Conservation (phyloP, 2,888 invertebrate species). For the Sesia bembeciformis region DNA sequence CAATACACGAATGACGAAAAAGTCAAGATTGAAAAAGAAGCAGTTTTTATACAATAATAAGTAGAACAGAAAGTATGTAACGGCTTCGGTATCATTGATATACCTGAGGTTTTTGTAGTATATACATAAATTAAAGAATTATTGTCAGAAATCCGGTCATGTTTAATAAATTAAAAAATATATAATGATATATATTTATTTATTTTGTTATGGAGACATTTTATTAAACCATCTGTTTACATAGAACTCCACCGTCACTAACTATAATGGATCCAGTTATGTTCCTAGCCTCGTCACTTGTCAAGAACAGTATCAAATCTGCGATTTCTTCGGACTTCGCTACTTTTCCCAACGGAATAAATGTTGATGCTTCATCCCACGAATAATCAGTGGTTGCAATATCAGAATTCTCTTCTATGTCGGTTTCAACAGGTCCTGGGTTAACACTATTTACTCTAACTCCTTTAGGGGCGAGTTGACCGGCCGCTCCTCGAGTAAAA, state of each 20-base stretch:
- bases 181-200: no score
- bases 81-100: no score
- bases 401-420: conserved; percentile 4
- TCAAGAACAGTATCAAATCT: conserved; percentile 21
- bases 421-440: conserved; percentile 9
- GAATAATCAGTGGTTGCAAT: background rate
- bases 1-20: no score
- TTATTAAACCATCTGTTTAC: background rate
- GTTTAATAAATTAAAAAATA: no score
- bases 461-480: conserved; percentile 6
- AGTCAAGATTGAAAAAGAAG: no score
- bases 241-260: conserved; percentile 12
- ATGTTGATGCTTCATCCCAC: background rate
- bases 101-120: no score
- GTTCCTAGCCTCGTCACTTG: conserved; percentile 26
- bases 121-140: no score
- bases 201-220: no score
- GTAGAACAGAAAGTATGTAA: no score
- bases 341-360: conserved; percentile 19
- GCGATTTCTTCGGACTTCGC: conserved; percentile 22
- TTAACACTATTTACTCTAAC: conserved; percentile 10
- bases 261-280: conserved; percentile 22
- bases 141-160: no score
- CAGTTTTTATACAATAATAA: no score
- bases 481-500: conserved; percentile 8